Evolutionary conservation across 2,888 invertebrate species (phyloP).

Genomic region (Eilema depressum): DNA sequence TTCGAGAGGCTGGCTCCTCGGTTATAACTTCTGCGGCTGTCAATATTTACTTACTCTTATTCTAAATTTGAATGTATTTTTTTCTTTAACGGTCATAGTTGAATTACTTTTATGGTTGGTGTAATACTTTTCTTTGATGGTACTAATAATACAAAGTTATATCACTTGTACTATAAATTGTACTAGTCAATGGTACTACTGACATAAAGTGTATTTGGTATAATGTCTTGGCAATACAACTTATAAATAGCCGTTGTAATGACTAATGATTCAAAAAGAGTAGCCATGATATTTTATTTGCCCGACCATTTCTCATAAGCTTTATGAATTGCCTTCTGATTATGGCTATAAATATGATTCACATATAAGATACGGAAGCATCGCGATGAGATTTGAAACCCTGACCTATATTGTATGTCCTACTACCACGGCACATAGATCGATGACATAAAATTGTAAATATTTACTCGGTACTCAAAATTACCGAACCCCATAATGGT

Average conservation of each 20-base stretch:
- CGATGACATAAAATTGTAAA: background rate
- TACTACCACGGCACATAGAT: background rate
- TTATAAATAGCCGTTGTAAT: too few species aligned
- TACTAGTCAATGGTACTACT: background rate
- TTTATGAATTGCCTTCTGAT: too few species aligned
- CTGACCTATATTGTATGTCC: background rate
- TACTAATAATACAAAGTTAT: background rate
- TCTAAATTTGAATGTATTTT: background rate
- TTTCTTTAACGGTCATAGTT: background rate
- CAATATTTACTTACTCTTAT: slow-evolving; percentile 10
- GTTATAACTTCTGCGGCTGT: slow-evolving; percentile 14
- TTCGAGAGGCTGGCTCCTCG: slow-evolving; percentile 11
- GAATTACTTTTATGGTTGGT: background rate
- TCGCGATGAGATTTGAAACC: background rate
- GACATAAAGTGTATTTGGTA: too few species aligned
- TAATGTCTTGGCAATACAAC: too few species aligned
- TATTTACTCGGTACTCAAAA: background rate
- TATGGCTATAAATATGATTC: too few species aligned
- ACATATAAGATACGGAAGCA: too few species aligned
- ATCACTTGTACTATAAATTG: too few species aligned
- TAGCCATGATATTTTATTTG: too few species aligned
- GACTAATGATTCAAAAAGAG: too few species aligned
- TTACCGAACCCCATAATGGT: background rate
- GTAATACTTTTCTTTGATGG: background rate
- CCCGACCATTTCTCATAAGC: too few species aligned